Conservation (phyloP, 2,888 invertebrate species). For the Elaeidobius kamerunicus region DNA sequence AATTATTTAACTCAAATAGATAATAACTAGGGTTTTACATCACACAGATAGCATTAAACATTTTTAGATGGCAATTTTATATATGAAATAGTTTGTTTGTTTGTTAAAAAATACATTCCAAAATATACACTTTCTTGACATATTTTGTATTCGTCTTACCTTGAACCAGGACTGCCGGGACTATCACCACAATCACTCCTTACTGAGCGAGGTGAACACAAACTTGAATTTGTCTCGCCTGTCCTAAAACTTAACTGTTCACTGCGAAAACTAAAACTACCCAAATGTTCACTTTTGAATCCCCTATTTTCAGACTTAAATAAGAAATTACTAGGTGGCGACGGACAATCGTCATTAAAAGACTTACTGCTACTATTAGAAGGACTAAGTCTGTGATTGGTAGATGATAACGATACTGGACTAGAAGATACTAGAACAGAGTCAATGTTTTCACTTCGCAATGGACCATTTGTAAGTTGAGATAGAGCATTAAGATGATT, state of each 20-base stretch:
- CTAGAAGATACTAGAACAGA: slow-evolving; percentile 38
- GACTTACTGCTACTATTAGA: slow-evolving; percentile 37
- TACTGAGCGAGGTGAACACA: slow-evolving; percentile 33
- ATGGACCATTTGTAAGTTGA: slow-evolving; percentile 57
- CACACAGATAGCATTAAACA: too few relatives aligned
- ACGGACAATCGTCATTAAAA: slow-evolving; percentile 26
- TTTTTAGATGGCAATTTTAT: too few relatives aligned
- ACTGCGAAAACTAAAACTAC: slow-evolving; percentile 23
- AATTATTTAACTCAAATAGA: too few relatives aligned
- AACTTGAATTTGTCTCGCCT: slow-evolving; percentile 30
- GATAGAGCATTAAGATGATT: slow-evolving; percentile 67
- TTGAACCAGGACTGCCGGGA: slow-evolving; percentile 30
- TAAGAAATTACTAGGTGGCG: slow-evolving; percentile 36
- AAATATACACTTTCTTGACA: too few relatives aligned
- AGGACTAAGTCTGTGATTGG: slow-evolving; percentile 44
- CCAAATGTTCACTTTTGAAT: slow-evolving; percentile 24
- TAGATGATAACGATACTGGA: slow-evolving; percentile 31
- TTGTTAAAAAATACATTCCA: too few relatives aligned
- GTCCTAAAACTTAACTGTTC: slow-evolving; percentile 27
- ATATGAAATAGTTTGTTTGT: too few relatives aligned
- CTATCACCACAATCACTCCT: slow-evolving; percentile 27
- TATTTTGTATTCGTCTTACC: too few relatives aligned
- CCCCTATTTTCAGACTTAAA: slow-evolving; percentile 13
- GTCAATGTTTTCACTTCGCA: slow-evolving; percentile 40
- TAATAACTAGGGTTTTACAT: too few relatives aligned